A percentile compares a stretch with the other conserved stretches of the same genome.
Evolutionary conservation across 2,888 invertebrate genomes (phyloP).

Genomic region (Agrilus biguttatus): DNA sequence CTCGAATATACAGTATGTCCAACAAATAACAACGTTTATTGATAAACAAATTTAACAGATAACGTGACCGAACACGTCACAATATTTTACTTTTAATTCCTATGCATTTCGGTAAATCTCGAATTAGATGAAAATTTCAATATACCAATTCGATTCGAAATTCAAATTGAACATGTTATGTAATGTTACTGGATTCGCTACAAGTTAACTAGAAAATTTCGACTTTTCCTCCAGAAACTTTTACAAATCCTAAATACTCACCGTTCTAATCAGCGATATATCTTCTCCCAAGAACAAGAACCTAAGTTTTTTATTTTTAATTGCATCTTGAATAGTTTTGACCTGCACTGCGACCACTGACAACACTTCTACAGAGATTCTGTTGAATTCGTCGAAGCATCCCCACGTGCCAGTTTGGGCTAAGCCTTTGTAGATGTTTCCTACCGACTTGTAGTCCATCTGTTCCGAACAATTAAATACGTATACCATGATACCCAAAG

Average conservation of each 20-base stretch:
- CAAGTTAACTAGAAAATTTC: no score
- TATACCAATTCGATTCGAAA: no score
- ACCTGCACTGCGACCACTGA: conserved; percentile 94
- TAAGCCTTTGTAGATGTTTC: conserved; percentile 90
- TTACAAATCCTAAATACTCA: conserved; percentile 11
- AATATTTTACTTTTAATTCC: no score
- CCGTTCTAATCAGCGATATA: conserved; percentile 57
- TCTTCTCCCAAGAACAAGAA: conserved; percentile 79
- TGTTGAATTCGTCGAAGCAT: conserved; percentile 93
- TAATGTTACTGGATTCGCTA: no score
- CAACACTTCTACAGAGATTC: conserved; percentile 86
- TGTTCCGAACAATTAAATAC: conserved; percentile 97
- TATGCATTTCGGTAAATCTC: no score
- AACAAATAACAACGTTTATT: no score
- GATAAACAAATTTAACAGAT: no score
- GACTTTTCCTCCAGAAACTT: no score
- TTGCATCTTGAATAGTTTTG: conserved; percentile 71
- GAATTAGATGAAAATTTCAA: no score
- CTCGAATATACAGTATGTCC: no score
- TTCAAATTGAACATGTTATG: no score
- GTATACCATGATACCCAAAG: conserved; percentile 90
- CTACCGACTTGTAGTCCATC: conserved; percentile 93
- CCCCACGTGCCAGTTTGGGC: conserved; percentile 95
- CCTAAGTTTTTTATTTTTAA: conserved; percentile 61
- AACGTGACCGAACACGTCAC: no score